Evolutionary conservation across 23 tunicate species (phyloP).

Genomic region (Clavelina lepadiformis): DNA sequence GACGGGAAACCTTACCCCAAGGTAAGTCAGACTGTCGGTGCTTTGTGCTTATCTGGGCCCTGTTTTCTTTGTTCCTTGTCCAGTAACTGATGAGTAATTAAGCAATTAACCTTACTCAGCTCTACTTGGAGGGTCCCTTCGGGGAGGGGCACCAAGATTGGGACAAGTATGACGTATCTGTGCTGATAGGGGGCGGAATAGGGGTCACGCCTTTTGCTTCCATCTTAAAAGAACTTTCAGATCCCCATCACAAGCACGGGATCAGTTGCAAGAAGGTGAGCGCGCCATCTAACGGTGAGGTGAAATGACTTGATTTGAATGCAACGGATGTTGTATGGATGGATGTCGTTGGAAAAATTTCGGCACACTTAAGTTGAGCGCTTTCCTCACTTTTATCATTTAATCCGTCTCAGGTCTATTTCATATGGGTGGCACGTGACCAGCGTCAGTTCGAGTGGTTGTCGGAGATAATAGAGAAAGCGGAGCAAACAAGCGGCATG

Average conservation of each 20-base stretch:
- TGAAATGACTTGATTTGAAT: neutral
- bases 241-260: slow-evolving; percentile 4
- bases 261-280: slow-evolving; percentile 64
- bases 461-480: slow-evolving; percentile 71
- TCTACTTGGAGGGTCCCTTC: slow-evolving; percentile 90
- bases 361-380: neutral
- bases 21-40: too few relatives aligned
- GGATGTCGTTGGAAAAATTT: too few relatives aligned
- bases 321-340: neutral
- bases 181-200: slow-evolving; percentile 93
- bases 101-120: slow-evolving; percentile 24
- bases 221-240: slow-evolving; percentile 76
- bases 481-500: slow-evolving; percentile 16
- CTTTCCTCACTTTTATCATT: neutral
- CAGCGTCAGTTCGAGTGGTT: slow-evolving; percentile 95
- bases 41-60: too few relatives aligned
- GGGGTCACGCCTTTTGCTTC: slow-evolving; percentile 99
- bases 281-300: neutral
- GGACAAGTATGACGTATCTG: slow-evolving; percentile 82
- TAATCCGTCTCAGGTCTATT: slow-evolving; percentile 39
- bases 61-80: too few relatives aligned
- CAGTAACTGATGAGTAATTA: too few relatives aligned
- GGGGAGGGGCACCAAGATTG: slow-evolving; percentile 99
- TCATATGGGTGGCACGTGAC: slow-evolving; percentile 81
- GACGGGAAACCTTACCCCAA: too few relatives aligned